phyloP scores from a whole-genome alignment of 2,888 invertebrate genomes.

The Aleiodes alternator region DNA sequence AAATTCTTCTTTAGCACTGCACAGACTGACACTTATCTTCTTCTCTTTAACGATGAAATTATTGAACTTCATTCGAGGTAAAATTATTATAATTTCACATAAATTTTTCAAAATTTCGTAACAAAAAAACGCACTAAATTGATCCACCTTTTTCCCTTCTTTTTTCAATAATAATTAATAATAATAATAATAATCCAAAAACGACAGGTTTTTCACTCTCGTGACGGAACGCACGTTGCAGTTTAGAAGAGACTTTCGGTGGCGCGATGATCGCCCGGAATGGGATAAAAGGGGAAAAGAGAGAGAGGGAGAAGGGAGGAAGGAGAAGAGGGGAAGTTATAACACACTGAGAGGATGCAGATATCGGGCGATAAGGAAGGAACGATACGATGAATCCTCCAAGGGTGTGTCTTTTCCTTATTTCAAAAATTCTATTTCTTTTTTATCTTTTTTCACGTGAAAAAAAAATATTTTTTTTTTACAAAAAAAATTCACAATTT shows the following conservation, averaged over 20 bases:
- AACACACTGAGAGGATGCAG: conserved; percentile 48
- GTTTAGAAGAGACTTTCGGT: conserved; percentile 44
- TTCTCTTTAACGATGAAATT: conserved; percentile 2
- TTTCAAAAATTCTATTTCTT: neutral
- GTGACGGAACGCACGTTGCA: conserved; percentile 58
- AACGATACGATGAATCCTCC: conserved; percentile 52
- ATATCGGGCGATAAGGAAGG: conserved; percentile 51
- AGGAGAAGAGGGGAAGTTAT: conserved; percentile 42
- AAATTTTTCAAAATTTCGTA: neutral
- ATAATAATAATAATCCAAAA: no score
- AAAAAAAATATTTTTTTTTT: neutral
- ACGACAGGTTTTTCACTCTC: no score
- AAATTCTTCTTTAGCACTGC: conserved; percentile 9
- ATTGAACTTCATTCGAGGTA: neutral
- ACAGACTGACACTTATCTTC: conserved; percentile 2
- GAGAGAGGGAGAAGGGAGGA: conserved; percentile 43
- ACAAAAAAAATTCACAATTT: neutral
- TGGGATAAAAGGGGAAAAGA: conserved; percentile 45
- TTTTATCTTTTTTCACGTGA: neutral
- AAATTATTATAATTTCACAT: no score
- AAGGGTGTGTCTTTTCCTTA: conserved; percentile 48
- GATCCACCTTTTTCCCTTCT: conserved; percentile 27
- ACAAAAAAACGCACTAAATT: conserved; percentile 47
- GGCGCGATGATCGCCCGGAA: conserved; percentile 51
- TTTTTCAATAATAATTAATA: neutral